Evolutionary conservation across 2,888 invertebrate species (phyloP), one percentile per base, ranked within the genome.

Genomic region (Drosophila affinis): DNA sequence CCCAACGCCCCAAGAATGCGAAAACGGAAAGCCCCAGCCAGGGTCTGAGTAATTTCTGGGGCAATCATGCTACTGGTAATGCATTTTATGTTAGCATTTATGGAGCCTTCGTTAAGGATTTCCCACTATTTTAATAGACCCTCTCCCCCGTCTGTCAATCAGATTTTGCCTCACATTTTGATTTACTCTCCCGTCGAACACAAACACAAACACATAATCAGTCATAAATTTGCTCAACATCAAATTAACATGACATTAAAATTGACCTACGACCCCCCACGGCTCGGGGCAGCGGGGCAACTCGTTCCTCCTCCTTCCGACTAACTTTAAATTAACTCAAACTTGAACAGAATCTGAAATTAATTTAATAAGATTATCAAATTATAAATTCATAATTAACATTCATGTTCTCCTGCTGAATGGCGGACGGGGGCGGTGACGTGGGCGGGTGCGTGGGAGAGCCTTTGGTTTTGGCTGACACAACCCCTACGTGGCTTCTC

Each of bases 291-390:
- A 24, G 44, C 46, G 46, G 34, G 21, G 21, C 3, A 21, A 3
- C 21, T 21, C 21, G 21, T 21, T 3, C 21, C 61, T 65, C 39
- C 14, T 39, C n/a, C 39, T 39, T 7, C 14, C n/a, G 39, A 70
- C 74, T 72, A 85, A 84, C 73, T 87, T 84, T 85, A 88, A 86
- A 87, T 88, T 85, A 78, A 86, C 86, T 82, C 73, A 82, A 72
- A 81, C 87, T 87, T 72, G 76, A 54, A 70, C 73, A 82, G 84
- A 88, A 85, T 88, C 86, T 86, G 71, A 83, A 85, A 85, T 85
- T 86, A 85, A 85, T 88, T 84, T 86, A 86, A 88, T 88, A 86
- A 80, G 84, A 88, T 88, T 88, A 84, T 88, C 88, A 88, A 85
- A 85, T 85, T 88, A 85, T 77, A 77, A 83, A 85, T 85, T 85